phyloP scores from a whole-genome alignment of 2,888 invertebrate genomes.

The Caenorhabditis sulstoni region DNA sequence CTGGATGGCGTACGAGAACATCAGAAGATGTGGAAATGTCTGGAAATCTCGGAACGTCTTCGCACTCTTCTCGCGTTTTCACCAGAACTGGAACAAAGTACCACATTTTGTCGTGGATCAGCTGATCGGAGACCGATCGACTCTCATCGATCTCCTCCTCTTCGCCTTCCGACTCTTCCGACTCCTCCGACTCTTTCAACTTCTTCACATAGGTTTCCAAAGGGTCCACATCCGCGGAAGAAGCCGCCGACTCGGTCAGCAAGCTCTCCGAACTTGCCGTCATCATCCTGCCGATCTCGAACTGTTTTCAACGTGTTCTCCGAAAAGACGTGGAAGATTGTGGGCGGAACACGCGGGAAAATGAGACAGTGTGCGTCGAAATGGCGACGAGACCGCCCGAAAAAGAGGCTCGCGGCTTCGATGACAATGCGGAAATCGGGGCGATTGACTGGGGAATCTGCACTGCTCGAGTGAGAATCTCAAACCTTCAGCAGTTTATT shows the following conservation, averaged over 20 bases:
- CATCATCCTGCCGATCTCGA: neutral
- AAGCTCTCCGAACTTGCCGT: neutral
- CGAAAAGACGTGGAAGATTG: neutral
- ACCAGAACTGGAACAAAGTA: constrained; percentile 10
- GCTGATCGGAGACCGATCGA: neutral
- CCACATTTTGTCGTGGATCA: constrained; percentile 10
- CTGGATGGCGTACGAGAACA: constrained; percentile 2
- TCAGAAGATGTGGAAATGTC: constrained; percentile 1
- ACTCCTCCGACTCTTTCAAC: no score
- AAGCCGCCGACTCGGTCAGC: neutral
- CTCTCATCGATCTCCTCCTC: neutral
- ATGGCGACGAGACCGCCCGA: no score
- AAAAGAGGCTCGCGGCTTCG: no score
- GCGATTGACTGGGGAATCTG: neutral
- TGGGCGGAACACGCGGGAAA: neutral
- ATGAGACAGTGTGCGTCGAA: no score
- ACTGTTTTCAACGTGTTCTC: neutral
- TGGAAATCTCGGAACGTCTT: neutral
- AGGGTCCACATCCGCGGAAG: no score
- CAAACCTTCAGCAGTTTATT: neutral
- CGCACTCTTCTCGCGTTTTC: neutral
- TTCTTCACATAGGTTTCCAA: neutral
- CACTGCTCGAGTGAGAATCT: neutral
- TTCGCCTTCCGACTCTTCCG: neutral
- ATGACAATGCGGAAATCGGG: neutral